phyloP scores from a whole-genome alignment of 2,113 vertebrate species.

The Gymnobelideus leadbeateri region DNA sequence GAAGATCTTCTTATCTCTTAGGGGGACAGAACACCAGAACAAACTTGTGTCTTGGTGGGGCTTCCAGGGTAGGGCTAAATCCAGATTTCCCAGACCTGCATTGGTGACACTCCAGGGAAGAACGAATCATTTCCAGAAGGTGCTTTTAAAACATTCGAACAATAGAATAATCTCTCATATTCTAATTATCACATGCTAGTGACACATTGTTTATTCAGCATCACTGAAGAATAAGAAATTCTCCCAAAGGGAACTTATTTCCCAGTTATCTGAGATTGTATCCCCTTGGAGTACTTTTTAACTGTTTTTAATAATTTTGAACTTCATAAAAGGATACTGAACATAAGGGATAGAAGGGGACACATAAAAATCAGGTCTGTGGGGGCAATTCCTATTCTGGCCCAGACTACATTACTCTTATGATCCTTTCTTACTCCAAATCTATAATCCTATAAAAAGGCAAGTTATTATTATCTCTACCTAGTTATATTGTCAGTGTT shows the following conservation, averaged over 20 bases:
- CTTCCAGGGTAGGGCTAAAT: not conserved
- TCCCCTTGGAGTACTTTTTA: not conserved
- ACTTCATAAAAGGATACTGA: not conserved
- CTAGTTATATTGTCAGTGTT: not conserved
- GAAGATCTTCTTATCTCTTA: not conserved
- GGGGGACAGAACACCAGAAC: not conserved
- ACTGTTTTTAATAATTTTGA: not conserved
- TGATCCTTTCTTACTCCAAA: not conserved
- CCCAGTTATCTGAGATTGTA: not conserved
- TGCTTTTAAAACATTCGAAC: not conserved
- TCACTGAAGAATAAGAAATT: not conserved
- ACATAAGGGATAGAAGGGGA: not conserved
- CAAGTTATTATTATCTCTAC: not conserved
- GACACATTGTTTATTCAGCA: not conserved
- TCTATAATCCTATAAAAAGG: not conserved
- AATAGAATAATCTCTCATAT: not conserved
- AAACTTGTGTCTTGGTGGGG: not conserved
- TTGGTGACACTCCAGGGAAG: not conserved
- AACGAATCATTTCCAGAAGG: not conserved
- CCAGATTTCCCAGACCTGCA: no score
- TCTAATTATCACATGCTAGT: not conserved
- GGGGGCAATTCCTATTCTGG: not conserved
- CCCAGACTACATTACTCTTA: not conserved
- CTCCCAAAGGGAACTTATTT: not conserved
- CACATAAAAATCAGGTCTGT: not conserved